Base-by-base conservation (phyloP, 2,113 vertebrate genomes). In the Otolemur garnettii region DNA sequence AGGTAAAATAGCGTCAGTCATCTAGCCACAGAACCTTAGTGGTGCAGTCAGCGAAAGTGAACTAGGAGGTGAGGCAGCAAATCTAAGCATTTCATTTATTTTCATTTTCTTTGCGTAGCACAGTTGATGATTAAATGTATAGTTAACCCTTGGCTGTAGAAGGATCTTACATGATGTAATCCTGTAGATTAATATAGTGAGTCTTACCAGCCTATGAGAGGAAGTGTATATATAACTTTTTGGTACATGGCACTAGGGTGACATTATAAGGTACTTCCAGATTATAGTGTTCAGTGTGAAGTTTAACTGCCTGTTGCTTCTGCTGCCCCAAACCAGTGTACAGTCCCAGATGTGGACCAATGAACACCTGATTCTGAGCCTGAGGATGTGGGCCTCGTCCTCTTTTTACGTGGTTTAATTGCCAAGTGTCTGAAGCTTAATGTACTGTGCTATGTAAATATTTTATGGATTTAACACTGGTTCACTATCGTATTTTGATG, bases 371-470 rank as follows among this genome's bases (percentile, higher is more conserved):
- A 94, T 97, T 98, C 97, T 91, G 96, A 98, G 98, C 98, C 93
- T 96, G 96, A 98, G 98, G 97, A 96, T 98, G 98, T 98, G 98
- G 98, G 98, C 98, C 98, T 98, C 97, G 97, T 98, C 98, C 97
- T 98, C 80, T 98, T 98, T 98, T 78, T 97, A 98, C 98, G 99
- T 99, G 99, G 98, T 98, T 98, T 98, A 98, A 98, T 98, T 96
- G 98, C 98, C 97, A 97, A 98, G 97, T 98, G 98, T 99, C 98
- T 98, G 93, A 98, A 98, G 98, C 98, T 98, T 98, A 91, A 98
- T 98, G 98, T 99, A 98, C 98, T 98, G 98, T 99, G 98, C 98
- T 99, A 92, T 99, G 99, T 99, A 99, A 98, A 99, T 99, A 99
- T 98, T 99, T 99, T 99, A 98, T 98, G 98, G 98, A 98, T 98